phyloP scores from a whole-genome alignment of 2,888 invertebrate species.

The Parthenolecanium corni region DNA sequence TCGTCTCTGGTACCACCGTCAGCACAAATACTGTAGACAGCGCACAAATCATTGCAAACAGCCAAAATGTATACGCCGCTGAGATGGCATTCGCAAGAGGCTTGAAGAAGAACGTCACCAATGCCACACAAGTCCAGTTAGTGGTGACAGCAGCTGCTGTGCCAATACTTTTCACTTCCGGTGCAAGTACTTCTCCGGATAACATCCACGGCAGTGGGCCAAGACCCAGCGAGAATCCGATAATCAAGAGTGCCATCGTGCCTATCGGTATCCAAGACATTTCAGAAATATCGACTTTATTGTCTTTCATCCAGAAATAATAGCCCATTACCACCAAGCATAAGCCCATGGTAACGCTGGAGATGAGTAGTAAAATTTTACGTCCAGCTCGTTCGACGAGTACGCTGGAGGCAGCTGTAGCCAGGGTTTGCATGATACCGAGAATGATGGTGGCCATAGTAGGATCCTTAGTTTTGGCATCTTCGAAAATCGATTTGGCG shows the following conservation, averaged over 20 bases:
- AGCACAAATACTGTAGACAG: conserved; percentile 51
- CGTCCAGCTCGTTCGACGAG: conserved; percentile 71
- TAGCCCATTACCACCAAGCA: conserved; percentile 58
- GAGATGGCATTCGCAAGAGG: conserved; percentile 46
- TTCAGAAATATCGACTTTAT: conserved; percentile 42
- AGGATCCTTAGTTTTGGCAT: conserved; percentile 55
- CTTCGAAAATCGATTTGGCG: conserved; percentile 59
- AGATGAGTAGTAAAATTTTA: conserved; percentile 62
- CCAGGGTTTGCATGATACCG: conserved; percentile 61
- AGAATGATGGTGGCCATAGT: conserved; percentile 68
- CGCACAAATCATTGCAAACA: conserved; percentile 51
- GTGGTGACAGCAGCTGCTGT: conserved; percentile 60
- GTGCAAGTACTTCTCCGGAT: conserved; percentile 63
- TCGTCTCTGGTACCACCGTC: conserved; percentile 57
- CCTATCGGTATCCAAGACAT: conserved; percentile 59
- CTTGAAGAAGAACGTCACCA: conserved; percentile 47
- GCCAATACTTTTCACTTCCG: conserved; percentile 57
- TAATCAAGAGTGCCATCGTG: conserved; percentile 53
- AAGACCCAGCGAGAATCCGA: conserved; percentile 57
- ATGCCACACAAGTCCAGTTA: conserved; percentile 64
- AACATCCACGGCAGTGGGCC: conserved; percentile 74
- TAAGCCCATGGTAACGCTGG: conserved; percentile 58
- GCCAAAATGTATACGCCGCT: conserved; percentile 52
- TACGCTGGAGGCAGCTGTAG: conserved; percentile 54
- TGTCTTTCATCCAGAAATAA: conserved; percentile 53